Evolutionary conservation across 2,888 invertebrate species (phyloP).

Genomic region (Dicyrtomina minuta): DNA sequence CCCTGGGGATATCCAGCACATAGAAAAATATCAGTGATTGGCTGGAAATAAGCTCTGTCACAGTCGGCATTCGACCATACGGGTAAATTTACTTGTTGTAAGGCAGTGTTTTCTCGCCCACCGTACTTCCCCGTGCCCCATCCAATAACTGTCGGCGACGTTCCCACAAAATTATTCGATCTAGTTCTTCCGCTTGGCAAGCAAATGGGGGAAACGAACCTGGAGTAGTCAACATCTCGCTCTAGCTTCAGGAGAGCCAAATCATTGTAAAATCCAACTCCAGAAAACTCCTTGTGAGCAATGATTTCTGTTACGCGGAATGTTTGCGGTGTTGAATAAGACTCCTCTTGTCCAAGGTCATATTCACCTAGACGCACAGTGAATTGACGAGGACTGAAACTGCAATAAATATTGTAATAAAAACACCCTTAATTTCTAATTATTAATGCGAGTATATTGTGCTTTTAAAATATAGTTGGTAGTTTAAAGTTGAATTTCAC

Average conservation of each 20-base stretch:
- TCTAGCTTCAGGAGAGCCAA: constrained; percentile 79
- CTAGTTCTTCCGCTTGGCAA: constrained; percentile 67
- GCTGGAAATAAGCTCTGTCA: constrained; percentile 86
- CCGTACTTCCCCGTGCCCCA: constrained; percentile 70
- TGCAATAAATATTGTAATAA: constrained; percentile 56
- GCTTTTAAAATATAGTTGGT: not conserved
- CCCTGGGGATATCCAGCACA: constrained; percentile 88
- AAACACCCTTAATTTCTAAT: not conserved
- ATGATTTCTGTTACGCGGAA: constrained; percentile 64
- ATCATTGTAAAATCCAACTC: constrained; percentile 92
- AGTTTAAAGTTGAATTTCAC: no score
- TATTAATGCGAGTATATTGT: not conserved
- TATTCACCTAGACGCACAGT: constrained; percentile 86
- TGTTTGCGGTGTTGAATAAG: constrained; percentile 77
- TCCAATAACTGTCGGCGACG: constrained; percentile 82
- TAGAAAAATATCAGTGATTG: constrained; percentile 83
- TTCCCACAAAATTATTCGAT: constrained; percentile 68
- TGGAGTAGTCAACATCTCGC: constrained; percentile 73
- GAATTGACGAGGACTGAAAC: constrained; percentile 84
- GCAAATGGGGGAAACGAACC: constrained; percentile 85
- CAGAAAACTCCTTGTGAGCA: constrained; percentile 80
- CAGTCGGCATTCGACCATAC: constrained; percentile 89
- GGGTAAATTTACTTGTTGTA: constrained; percentile 79
- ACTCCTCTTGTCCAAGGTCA: constrained; percentile 78
- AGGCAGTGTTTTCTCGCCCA: constrained; percentile 81